phyloP scores from a whole-genome alignment of 2,797 vertebrate species.

The Potorous gilbertii region DNA sequence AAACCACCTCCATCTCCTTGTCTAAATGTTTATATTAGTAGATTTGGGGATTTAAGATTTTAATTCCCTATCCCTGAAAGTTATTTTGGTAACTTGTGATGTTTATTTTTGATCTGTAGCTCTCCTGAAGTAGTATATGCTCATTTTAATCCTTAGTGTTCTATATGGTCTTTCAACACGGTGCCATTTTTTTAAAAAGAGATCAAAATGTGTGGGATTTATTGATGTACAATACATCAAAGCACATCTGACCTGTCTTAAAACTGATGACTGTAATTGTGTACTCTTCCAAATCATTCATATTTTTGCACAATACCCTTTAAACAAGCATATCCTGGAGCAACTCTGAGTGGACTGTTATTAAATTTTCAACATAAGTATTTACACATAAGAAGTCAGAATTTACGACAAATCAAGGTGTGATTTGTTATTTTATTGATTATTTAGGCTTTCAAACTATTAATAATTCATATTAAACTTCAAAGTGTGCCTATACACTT shows the following conservation, averaged over 20 bases:
- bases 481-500: not conserved
- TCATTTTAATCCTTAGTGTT: not conserved
- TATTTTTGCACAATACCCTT: not conserved
- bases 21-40: not conserved
- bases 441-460: not conserved
- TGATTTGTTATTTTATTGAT: not conserved
- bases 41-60: not conserved
- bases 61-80: not conserved
- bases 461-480: not conserved
- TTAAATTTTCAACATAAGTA: not conserved
- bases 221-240: not conserved
- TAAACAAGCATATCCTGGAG: not conserved
- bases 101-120: not conserved
- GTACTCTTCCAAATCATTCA: not conserved
- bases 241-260: not conserved
- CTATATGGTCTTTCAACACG: not conserved
- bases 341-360: not conserved
- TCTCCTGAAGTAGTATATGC: not conserved
- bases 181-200: not conserved
- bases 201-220: not conserved
- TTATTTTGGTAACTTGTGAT: not conserved
- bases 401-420: not conserved
- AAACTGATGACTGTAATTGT: not conserved
- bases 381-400: not conserved
- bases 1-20: not conserved